These are phyloP conservation scores for Triplophysa tibetana DNA, from an alignment of 2,113 vertebrate species.

Conservation along the genomic window DNA sequence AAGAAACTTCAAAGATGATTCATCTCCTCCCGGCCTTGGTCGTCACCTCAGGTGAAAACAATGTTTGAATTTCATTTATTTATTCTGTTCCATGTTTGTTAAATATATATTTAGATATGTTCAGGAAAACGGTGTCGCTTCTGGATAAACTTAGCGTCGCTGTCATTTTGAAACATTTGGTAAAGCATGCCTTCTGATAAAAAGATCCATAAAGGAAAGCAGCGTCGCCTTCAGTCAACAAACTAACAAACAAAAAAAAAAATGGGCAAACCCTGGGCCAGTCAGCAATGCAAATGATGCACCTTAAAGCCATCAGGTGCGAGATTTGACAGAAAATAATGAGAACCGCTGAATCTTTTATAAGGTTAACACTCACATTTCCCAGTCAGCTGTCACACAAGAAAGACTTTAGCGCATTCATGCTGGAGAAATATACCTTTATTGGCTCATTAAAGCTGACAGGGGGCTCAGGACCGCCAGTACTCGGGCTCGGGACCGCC, in stretches of 20 bases:
- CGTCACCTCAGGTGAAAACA: slow-evolving; percentile 24
- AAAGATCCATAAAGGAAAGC: slow-evolving; percentile 57
- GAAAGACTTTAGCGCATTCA: slow-evolving; percentile 98
- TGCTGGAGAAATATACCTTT: slow-evolving; percentile 90
- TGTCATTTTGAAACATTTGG: slow-evolving; percentile 70
- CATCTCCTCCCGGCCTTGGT: neutral
- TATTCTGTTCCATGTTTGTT: slow-evolving; percentile 61
- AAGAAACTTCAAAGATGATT: slow-evolving; percentile 52
- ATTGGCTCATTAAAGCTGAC: slow-evolving; percentile 99
- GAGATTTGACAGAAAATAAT: slow-evolving; percentile 99
- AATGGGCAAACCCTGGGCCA: slow-evolving; percentile 68
- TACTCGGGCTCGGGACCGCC: slow-evolving; percentile 65
- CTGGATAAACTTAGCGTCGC: slow-evolving; percentile 77
- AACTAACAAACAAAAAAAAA: slow-evolving; percentile 61
- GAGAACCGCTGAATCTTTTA: slow-evolving; percentile 99
- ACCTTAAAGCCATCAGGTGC: slow-evolving; percentile 86
- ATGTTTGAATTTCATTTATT: slow-evolving; percentile 64
- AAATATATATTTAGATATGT: slow-evolving; percentile 66
- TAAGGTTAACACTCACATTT: slow-evolving; percentile 99
- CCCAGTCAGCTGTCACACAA: slow-evolving; percentile 99
- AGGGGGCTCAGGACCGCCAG: slow-evolving; percentile 86
- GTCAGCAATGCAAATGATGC: slow-evolving; percentile 92
- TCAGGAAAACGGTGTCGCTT: slow-evolving; percentile 70
- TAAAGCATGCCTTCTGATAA: slow-evolving; percentile 67
- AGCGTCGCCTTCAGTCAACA: slow-evolving; percentile 68